These are phyloP conservation scores for Monoplex corrugatus DNA, from an alignment of 2,888 invertebrate genomes.

Conservation along the genomic window DNA sequence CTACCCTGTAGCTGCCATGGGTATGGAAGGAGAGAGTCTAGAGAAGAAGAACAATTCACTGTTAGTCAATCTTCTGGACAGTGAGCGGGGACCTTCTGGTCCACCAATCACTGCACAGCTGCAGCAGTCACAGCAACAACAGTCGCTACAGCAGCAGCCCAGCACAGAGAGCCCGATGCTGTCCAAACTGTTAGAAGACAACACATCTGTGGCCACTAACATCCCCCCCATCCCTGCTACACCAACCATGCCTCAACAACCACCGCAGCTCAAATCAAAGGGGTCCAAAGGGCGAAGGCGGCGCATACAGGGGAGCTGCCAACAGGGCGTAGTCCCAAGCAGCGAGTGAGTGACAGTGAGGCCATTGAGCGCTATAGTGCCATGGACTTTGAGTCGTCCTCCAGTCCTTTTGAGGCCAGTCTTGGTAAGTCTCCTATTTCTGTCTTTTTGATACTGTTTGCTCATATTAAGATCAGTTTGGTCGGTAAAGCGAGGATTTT, in stretches of 20 bases:
- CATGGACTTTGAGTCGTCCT: conserved; percentile 56
- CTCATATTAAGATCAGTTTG: too few species aligned
- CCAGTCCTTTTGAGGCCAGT: conserved; percentile 56
- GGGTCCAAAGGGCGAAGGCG: conserved; percentile 67
- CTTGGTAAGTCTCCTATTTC: conserved; percentile 9
- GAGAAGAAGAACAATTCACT: conserved; percentile 73
- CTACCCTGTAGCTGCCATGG: conserved; percentile 43
- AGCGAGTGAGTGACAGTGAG: conserved; percentile 70
- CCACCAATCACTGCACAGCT: conserved; percentile 66
- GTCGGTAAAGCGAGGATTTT: too few species aligned
- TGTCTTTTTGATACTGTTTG: too few species aligned
- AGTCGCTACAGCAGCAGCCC: conserved; percentile 53
- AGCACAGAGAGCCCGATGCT: conserved; percentile 74
- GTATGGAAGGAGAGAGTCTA: conserved; percentile 47
- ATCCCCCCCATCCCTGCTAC: conserved; percentile 51
- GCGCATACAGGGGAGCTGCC: conserved; percentile 71
- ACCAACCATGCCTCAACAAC: conserved; percentile 31
- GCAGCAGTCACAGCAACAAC: conserved; percentile 71
- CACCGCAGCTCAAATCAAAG: conserved; percentile 6
- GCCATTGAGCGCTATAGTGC: conserved; percentile 61
- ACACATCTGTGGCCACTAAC: conserved; percentile 60
- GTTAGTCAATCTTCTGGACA: conserved; percentile 77
- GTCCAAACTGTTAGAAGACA: conserved; percentile 76
- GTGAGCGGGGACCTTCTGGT: conserved; percentile 62
- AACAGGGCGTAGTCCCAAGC: conserved; percentile 79